phyloP scores from a whole-genome alignment of 2,113 vertebrate genomes.

The Oceanodroma tethys region DNA sequence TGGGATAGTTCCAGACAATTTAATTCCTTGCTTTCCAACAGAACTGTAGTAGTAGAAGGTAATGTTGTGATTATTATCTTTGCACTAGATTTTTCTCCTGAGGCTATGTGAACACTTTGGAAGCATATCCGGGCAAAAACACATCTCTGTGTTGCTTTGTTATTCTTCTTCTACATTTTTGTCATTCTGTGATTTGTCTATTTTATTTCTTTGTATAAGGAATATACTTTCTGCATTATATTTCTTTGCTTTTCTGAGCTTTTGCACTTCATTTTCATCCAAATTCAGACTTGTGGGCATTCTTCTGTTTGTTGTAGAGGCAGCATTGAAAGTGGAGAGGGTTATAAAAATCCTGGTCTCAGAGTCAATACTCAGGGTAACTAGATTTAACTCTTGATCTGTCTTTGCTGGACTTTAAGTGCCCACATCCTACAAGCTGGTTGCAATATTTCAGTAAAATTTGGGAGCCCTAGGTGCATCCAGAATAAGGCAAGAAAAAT shows the following conservation, averaged over 20 bases:
- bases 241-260: background rate
- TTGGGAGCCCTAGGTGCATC: background rate
- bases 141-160: background rate
- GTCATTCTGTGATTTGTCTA: background rate
- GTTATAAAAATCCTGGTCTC: background rate
- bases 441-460: background rate
- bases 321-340: background rate
- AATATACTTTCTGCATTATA: background rate
- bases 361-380: background rate
- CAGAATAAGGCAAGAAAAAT: background rate
- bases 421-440: background rate
- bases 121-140: background rate
- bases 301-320: background rate
- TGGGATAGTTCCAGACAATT: background rate
- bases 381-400: background rate
- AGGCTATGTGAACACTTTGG: background rate
- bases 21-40: background rate
- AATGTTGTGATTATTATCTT: background rate
- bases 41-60: background rate
- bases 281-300: background rate
- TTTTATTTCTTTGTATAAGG: background rate
- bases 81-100: background rate
- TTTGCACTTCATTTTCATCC: background rate
- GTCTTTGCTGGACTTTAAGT: background rate
- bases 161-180: background rate